Conservation (phyloP, 1,140 invertebrate genomes). For the Globodera rostochiensis region DNA sequence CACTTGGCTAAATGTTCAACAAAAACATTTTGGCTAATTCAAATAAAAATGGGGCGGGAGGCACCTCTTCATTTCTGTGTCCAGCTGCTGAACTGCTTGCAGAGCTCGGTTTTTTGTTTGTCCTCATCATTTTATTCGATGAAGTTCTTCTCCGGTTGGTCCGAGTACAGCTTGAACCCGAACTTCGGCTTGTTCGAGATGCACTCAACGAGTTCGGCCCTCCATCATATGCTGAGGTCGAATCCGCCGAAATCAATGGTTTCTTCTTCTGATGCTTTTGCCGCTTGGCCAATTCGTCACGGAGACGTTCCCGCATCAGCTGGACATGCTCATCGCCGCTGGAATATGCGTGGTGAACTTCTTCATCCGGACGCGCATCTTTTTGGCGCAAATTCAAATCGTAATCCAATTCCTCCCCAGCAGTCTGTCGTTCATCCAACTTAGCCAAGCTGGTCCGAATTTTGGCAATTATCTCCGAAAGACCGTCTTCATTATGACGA, state of each 20-base stretch:
- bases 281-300: background rate
- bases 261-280: too few relatives aligned
- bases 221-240: too few relatives aligned
- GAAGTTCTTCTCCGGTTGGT: background rate
- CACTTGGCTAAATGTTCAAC: conserved; percentile 1
- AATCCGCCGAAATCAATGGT: too few relatives aligned
- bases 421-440: background rate
- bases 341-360: background rate
- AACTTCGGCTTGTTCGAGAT: too few relatives aligned
- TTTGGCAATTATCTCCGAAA: background rate
- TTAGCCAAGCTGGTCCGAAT: background rate
- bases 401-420: background rate
- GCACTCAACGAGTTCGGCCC: too few relatives aligned
- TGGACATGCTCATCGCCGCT: background rate
- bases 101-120: background rate
- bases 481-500: background rate
- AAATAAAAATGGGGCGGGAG: background rate
- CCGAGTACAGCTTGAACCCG: too few relatives aligned
- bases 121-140: background rate
- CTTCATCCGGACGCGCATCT: background rate
- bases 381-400: background rate
- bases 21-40: background rate
- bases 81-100: background rate
- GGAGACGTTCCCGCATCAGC: background rate
- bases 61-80: background rate